These are phyloP conservation scores for Acrobasis suavella DNA, from an alignment of 2,888 invertebrate genomes.

Conservation along the genomic window DNA sequence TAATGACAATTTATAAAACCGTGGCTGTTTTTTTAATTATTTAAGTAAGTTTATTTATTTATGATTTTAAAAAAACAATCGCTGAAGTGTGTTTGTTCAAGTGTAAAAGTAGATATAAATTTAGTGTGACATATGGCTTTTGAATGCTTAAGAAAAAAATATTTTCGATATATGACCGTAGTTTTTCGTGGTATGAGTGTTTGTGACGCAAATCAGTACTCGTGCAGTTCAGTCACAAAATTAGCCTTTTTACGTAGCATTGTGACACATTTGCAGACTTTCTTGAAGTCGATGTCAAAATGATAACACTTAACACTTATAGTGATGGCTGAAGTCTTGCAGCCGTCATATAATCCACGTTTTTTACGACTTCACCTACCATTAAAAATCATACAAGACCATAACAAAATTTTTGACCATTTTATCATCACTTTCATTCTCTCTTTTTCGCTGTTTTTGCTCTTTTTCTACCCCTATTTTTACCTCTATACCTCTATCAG, in stretches of 20 bases:
- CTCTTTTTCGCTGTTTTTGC: no score
- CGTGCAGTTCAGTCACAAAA: conserved; percentile 31
- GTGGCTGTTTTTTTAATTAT: background rate
- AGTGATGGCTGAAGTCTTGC: no score
- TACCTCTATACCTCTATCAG: no score
- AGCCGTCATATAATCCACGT: no score
- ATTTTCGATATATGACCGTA: conserved; percentile 7
- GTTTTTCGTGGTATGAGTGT: conserved; percentile 20
- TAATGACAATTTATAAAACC: background rate
- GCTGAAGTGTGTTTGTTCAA: background rate
- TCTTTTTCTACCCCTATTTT: no score
- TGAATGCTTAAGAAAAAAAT: conserved; percentile 6
- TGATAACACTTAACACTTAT: no score
- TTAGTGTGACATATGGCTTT: conserved; percentile 10
- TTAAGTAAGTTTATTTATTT: background rate
- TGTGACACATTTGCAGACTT: background rate
- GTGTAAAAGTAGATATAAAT: conserved; percentile 1
- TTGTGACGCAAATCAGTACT: conserved; percentile 8
- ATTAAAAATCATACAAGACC: no score
- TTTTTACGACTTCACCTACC: no score
- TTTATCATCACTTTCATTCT: no score
- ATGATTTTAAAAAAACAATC: background rate
- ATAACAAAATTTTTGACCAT: no score
- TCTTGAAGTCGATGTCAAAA: background rate
- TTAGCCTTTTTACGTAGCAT: conserved; percentile 24